Base-by-base conservation (phyloP, 2,888 invertebrate species). In the Aplocera efformata region DNA sequence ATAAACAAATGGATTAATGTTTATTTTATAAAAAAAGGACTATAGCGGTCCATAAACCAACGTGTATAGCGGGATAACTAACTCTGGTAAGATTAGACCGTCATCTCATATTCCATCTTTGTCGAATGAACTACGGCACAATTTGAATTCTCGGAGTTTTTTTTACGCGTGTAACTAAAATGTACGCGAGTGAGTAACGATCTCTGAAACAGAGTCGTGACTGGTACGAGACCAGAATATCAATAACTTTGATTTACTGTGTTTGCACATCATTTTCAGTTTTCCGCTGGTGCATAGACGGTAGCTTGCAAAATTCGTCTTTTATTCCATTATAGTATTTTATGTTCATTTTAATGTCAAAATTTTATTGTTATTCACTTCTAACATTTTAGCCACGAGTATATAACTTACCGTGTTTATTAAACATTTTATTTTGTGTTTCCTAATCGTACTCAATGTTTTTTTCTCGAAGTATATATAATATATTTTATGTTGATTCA, bases 121-220 rank as follows among this genome's bases (percentile, higher is more conserved):
- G 42, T 45, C 36, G 39, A 33, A 42, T 44, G 33, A 40, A 42
- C 35, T 39, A 39, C 21, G 32, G 35, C 28, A 37, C 29, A 46
- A 54, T 59, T 55, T 46, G 45, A 48, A 42, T 53, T 46, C 36
- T 40, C 27, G 35, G 7, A 10, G 40, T 35, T 51, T 50, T 48
- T 57, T 42, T 41, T 51, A 50, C 54, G 53, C 57, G 52, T 49
- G 44, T 32, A 42, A 41, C 33, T 33, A 34, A 48, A 40, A 49
- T 51, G 54, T 60, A 63, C 58, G 58, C 58, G 67, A 67, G 63
- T 74, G 71, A 78, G 69, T 78, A 73, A 78, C 75, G 61, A 62
- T 40, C 55, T 56, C 60, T 59, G 62, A 58, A 63, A 56, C 55
- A 51, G 50, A 60, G 56, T 74, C 70, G 77, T 76, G 77, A 75